Percentiles rank a stretch among this genome's conserved stretches.
These are phyloP conservation scores for Pyrrhosoma nymphula DNA, from an alignment of 2,888 invertebrate genomes.

Conservation along the genomic window DNA sequence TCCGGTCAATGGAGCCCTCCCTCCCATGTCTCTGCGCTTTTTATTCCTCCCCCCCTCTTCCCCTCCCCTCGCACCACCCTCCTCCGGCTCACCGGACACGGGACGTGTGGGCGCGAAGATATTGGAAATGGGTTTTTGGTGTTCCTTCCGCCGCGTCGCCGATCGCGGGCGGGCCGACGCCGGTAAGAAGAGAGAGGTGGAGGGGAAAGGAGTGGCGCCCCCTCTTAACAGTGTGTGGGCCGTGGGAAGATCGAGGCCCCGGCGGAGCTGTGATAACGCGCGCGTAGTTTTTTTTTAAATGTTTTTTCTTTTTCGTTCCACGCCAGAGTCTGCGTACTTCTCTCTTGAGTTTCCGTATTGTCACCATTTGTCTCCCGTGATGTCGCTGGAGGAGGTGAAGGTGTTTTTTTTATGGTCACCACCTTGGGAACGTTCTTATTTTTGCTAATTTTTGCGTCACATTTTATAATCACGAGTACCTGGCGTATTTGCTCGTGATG, in stretches of 20 bases:
- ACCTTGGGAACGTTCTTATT: too few relatives aligned
- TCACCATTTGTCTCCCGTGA: neutral
- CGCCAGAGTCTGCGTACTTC: neutral
- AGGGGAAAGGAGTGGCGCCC: neutral
- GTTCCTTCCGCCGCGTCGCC: neutral
- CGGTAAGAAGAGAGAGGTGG: neutral
- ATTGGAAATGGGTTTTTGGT: slow-evolving; percentile 31
- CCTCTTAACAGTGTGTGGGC: neutral
- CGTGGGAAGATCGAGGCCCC: slow-evolving; percentile 18
- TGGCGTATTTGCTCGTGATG: too few relatives aligned
- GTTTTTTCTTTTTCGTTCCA: neutral
- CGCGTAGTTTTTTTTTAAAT: neutral
- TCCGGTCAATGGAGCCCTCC: slow-evolving; percentile 34
- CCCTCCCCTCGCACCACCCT: slow-evolving; percentile 15
- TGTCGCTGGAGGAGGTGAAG: neutral
- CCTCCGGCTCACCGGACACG: neutral
- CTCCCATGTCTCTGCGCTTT: neutral
- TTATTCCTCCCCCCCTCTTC: too few relatives aligned
- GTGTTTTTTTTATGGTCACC: too few relatives aligned
- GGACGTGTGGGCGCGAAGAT: slow-evolving; percentile 15
- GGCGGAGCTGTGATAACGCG: neutral
- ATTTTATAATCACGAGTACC: too few relatives aligned
- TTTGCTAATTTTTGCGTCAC: too few relatives aligned
- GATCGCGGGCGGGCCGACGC: neutral
- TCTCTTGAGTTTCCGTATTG: neutral